These are phyloP conservation scores for Spodoptera frugiperda DNA, from an alignment of 1,140 invertebrate species.

Conservation along the genomic window DNA sequence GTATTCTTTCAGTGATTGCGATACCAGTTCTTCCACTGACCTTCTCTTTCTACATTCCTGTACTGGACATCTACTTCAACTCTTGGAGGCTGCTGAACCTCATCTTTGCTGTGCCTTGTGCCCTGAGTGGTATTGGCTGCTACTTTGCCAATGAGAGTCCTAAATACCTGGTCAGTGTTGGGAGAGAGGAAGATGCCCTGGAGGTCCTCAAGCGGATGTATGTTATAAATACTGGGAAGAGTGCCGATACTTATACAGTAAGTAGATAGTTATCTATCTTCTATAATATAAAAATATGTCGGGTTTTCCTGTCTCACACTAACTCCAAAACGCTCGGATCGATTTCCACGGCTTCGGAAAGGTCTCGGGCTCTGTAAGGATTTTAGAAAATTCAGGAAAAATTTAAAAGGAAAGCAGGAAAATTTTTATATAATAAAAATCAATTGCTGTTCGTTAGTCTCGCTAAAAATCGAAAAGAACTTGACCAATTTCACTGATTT, in stretches of 20 bases:
- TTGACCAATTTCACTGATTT: too few relatives aligned
- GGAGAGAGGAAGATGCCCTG: constrained; percentile 86
- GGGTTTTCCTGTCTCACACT: too few relatives aligned
- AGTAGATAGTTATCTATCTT: constrained; percentile 33
- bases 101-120: constrained; percentile 87
- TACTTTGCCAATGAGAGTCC: constrained; percentile 90
- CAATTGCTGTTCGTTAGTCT: too few relatives aligned
- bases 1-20: constrained; percentile 66
- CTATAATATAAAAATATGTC: too few relatives aligned
- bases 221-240: constrained; percentile 85
- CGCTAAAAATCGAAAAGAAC: too few relatives aligned
- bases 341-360: too few relatives aligned
- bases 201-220: constrained; percentile 86
- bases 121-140: constrained; percentile 86
- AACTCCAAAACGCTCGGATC: too few relatives aligned
- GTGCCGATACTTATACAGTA: constrained; percentile 64
- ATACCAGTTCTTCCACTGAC: constrained; percentile 74
- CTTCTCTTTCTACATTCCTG: constrained; percentile 76
- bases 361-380: too few relatives aligned
- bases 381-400: too few relatives aligned
- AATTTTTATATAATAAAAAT: too few relatives aligned
- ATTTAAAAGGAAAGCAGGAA: too few relatives aligned
- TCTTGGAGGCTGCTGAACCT: constrained; percentile 90
- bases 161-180: constrained; percentile 87
- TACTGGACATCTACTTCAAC: constrained; percentile 82